phyloP scores from a whole-genome alignment of 2,888 invertebrate species.

The Ophonus ardosiacus region DNA sequence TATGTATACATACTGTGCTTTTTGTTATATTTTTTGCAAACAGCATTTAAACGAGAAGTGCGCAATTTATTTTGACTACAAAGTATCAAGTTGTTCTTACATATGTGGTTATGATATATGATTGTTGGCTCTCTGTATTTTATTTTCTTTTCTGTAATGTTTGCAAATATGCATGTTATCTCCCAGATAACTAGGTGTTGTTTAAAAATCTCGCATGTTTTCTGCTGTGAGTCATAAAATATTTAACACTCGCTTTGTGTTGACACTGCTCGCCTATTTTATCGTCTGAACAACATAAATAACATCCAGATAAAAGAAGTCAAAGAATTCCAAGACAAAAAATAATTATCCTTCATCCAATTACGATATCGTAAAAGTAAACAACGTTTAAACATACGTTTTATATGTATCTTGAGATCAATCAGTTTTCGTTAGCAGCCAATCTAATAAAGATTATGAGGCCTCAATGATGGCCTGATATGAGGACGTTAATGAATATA shows the following conservation, averaged over 20 bases:
- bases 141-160: not conserved
- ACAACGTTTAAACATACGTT: slow-evolving; percentile 44
- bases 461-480: slow-evolving; percentile 14
- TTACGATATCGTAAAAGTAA: slow-evolving; percentile 41
- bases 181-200: not conserved
- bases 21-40: not conserved
- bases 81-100: too few species aligned
- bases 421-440: slow-evolving; percentile 38
- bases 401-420: slow-evolving; percentile 35
- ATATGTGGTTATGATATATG: not conserved
- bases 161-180: not conserved
- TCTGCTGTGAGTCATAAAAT: slow-evolving; percentile 2
- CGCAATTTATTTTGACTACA: too few species aligned
- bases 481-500: slow-evolving; percentile 56
- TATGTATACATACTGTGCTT: not conserved
- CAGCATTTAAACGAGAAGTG: too few species aligned
- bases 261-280: not conserved
- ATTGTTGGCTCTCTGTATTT: not conserved
- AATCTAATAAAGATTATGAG: slow-evolving; percentile 50
- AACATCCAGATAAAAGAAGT: slow-evolving; percentile 28
- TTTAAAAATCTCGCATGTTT: not conserved
- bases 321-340: slow-evolving; percentile 27
- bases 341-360: slow-evolving; percentile 36
- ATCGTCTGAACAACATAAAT: slow-evolving; percentile 36
- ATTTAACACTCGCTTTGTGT: not conserved